Conservation (phyloP, 2,113 vertebrate species). For the Phocoena phocoena region DNA sequence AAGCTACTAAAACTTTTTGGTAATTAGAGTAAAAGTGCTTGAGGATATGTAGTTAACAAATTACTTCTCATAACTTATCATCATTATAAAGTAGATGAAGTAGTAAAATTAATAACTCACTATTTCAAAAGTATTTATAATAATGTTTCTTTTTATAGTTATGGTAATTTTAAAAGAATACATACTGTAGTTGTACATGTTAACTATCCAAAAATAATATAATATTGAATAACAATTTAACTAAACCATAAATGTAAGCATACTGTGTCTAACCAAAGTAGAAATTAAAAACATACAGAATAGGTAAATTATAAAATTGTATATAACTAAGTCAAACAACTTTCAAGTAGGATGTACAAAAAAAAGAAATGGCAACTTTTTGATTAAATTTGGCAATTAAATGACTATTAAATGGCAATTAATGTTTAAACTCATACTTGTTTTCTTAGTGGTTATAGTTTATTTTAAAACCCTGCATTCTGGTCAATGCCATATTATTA, state of each 20-base stretch:
- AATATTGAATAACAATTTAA: not conserved
- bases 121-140: not conserved
- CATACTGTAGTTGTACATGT: not conserved
- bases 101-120: not conserved
- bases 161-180: not conserved
- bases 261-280: not conserved
- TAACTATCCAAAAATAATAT: not conserved
- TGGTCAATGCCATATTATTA: not conserved
- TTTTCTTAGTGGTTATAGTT: not conserved
- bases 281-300: not conserved
- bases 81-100: not conserved
- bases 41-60: not conserved
- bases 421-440: not conserved
- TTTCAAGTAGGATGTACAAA: not conserved
- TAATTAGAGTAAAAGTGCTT: constrained; percentile 58
- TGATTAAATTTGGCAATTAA: not conserved
- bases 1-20: constrained; percentile 29
- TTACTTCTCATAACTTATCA: not conserved
- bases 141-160: not conserved
- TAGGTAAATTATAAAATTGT: not conserved
- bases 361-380: not conserved
- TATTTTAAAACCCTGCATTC: not conserved
- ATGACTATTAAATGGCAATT: not conserved
- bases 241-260: not conserved
- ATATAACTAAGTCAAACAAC: not conserved